Evolutionary conservation across 53 echinoderm and acorn worm genomes (phyloP), one percentile per base, ranked within the genome.

Genomic region (Pentamera pediparva): DNA sequence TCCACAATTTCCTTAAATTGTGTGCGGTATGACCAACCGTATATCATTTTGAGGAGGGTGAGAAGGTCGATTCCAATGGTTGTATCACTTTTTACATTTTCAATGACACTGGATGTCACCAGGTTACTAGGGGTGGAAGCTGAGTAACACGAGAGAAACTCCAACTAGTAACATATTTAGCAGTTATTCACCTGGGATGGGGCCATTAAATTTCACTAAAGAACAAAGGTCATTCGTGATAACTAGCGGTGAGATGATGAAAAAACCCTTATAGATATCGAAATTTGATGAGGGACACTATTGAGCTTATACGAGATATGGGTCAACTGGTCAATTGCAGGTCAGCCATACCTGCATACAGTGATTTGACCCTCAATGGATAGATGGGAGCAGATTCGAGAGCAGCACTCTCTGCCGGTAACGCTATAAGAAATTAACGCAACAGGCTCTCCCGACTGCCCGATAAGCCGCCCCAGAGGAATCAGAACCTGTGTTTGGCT

Each of bases 181-280:
- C 59, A 10, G 4, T 10, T 18, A 15, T 58, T 4, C 29, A 17
- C 15, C 24, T 15, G 6, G 15, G 28, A 28, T 4, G 32, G 21
- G 15, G 28, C 24, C 25, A 17, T 58, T 58, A 24, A 58, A 25
- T 58, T 58, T 58, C 15, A 27, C 22, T 30, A 21, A 58, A 58
- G 28, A 21, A 27, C 59, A 58, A 58, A 27, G 59, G 59, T 58
- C 24, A 58, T 58, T 27, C 29, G 59, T 58, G 59, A 30, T 58
- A 58, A 58, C 59, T 58, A 58, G 59, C 59, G 12, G 59, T 19
- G 26, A 58, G 7, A 58, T 12, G 28, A 58, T 58, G 26, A 30
- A 7, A n/a, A n/a, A 58, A 58, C 1, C 59, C 59, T 58, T 29
- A 58, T 27, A 29, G 29, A 12, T 30, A 58, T 58, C 59, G 1